Conservation (phyloP, 92 coral and sea anemone species). For the Montipora capitata region DNA sequence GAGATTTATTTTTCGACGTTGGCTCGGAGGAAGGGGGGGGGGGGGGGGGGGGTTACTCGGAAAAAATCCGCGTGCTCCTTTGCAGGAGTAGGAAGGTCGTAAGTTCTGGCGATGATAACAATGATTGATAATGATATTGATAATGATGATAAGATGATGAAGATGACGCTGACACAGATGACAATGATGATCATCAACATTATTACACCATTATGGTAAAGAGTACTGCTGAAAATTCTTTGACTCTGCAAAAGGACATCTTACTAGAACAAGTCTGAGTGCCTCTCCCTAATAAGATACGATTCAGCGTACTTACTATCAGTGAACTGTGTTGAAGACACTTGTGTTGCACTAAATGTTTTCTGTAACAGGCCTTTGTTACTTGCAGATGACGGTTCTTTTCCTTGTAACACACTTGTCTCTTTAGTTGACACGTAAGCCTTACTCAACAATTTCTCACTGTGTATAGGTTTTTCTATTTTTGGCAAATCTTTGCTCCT, state of each 20-base stretch:
- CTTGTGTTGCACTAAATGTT: neutral
- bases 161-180: constrained; percentile 12
- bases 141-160: constrained; percentile 11
- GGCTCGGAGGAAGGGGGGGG: too few relatives aligned
- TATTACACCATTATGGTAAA: neutral
- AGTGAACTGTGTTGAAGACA: neutral
- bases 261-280: neutral
- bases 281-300: neutral
- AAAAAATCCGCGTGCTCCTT: too few relatives aligned
- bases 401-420: neutral
- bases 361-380: neutral
- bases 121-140: neutral
- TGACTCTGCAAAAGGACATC: neutral
- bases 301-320: constrained; percentile 36
- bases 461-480: neutral
- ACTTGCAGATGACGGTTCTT: neutral
- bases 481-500: neutral
- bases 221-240: neutral
- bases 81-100: too few relatives aligned
- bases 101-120: too few relatives aligned
- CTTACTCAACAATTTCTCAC: neutral
- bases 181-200: constrained; percentile 1
- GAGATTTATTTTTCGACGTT: too few relatives aligned
- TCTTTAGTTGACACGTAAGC: neutral
- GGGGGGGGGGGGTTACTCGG: too few relatives aligned